A percentile compares a stretch with the other conserved stretches of the same genome.
phyloP scores from a whole-genome alignment of 2,797 vertebrate genomes.

The Ctenopoma kingsleyae region DNA sequence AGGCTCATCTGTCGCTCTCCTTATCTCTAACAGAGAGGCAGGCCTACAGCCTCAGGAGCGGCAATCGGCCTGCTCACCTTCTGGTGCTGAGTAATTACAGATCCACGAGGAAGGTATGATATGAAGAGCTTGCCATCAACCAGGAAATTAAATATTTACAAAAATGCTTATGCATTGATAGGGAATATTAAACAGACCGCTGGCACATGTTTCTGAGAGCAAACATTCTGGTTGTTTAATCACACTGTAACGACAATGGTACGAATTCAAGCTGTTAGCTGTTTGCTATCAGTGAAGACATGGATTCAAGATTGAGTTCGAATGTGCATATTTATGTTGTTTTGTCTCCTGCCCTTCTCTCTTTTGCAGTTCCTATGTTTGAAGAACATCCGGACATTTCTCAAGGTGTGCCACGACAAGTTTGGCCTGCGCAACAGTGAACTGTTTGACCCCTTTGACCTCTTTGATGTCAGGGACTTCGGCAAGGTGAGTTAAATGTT shows the following conservation, averaged over 20 bases:
- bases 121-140: conserved; percentile 49
- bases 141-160: conserved; percentile 72
- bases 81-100: conserved; percentile 54
- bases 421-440: conserved; percentile 95
- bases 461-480: conserved; percentile 97
- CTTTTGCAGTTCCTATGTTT: conserved; percentile 92
- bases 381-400: conserved; percentile 98
- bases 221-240: conserved; percentile 28
- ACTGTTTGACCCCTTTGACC: conserved; percentile 97
- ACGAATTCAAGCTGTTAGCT: not conserved
- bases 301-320: not conserved
- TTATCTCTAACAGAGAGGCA: conserved; percentile 50
- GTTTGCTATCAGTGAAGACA: not conserved
- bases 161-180: conserved; percentile 18
- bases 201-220: conserved; percentile 24
- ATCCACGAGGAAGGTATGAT: conserved; percentile 49
- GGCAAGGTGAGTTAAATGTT: conserved; percentile 91
- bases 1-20: conserved; percentile 18
- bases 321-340: not conserved
- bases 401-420: conserved; percentile 97
- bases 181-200: conserved; percentile 36
- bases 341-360: conserved; percentile 13
- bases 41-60: conserved; percentile 20
- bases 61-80: conserved; percentile 31
- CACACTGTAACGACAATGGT: not conserved